phyloP scores from a whole-genome alignment of 2,113 vertebrate genomes.

The Apodemus speciosus region DNA sequence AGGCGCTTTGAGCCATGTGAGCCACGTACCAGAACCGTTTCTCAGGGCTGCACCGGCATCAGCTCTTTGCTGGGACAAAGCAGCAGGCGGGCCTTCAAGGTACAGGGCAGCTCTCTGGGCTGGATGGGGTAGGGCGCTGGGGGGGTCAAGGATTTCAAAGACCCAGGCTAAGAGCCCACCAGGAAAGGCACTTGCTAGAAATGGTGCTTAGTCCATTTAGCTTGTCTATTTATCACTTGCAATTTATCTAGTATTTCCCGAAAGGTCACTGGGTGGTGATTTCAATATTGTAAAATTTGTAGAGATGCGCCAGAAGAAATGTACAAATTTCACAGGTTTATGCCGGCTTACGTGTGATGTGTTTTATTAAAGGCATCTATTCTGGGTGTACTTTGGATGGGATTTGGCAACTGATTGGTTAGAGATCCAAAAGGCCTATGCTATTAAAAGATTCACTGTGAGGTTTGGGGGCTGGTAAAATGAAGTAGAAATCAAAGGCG shows the following conservation, averaged over 20 bases:
- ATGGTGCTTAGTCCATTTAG: background rate
- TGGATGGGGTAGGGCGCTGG: background rate
- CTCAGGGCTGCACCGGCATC: background rate
- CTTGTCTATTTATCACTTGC: slow-evolving; percentile 68
- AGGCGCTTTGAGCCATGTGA: background rate
- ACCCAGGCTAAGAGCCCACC: background rate
- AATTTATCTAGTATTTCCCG: slow-evolving; percentile 80
- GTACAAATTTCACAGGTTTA: slow-evolving; percentile 78
- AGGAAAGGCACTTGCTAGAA: slow-evolving; percentile 1
- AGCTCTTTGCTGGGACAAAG: background rate
- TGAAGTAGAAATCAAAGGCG: slow-evolving; percentile 64
- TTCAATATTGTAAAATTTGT: slow-evolving; percentile 81
- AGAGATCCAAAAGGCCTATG: slow-evolving; percentile 62
- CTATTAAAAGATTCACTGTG: slow-evolving; percentile 77
- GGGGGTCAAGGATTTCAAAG: background rate
- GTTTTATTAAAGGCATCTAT: slow-evolving; percentile 71
- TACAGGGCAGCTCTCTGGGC: background rate
- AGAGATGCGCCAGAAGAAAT: slow-evolving; percentile 73
- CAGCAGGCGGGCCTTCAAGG: too few species aligned
- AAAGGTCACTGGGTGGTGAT: slow-evolving; percentile 79
- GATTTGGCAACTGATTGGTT: slow-evolving; percentile 69
- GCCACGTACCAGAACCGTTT: slow-evolving; percentile 34
- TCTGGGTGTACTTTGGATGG: slow-evolving; percentile 70
- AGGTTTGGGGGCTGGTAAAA: slow-evolving; percentile 23
- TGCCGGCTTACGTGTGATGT: slow-evolving; percentile 69